Conservation (phyloP, 2,888 invertebrate genomes). For the Yponomeuta sedellus region DNA sequence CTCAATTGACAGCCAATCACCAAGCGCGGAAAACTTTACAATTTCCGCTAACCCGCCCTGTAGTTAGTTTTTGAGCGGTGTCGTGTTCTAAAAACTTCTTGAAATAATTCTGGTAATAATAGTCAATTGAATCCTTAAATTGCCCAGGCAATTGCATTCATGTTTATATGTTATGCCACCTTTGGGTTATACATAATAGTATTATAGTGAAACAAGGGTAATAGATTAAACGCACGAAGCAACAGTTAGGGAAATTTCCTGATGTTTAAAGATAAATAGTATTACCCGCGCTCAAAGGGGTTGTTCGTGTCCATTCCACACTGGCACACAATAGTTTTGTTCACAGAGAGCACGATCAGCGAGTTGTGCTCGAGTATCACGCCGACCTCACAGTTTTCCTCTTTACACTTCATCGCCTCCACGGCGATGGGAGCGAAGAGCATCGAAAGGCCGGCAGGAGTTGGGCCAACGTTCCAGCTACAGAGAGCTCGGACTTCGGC, state of each 20-base stretch:
- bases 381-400: conserved; percentile 75
- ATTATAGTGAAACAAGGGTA: background rate
- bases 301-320: conserved; percentile 67
- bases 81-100: background rate
- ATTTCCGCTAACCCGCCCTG: background rate
- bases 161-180: background rate
- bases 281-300: conserved; percentile 74
- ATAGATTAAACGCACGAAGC: background rate
- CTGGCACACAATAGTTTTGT: conserved; percentile 74
- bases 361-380: conserved; percentile 73
- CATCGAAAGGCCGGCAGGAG: conserved; percentile 52
- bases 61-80: background rate
- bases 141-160: too few relatives aligned
- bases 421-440: conserved; percentile 73
- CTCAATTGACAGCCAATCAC: conserved; percentile 34
- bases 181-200: too few relatives aligned
- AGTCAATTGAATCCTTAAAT: too few relatives aligned
- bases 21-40: conserved; percentile 36
- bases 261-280: conserved; percentile 21
- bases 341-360: conserved; percentile 67
- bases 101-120: too few relatives aligned
- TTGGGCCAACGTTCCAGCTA: conserved; percentile 43
- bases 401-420: conserved; percentile 77
- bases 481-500: background rate
- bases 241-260: background rate